Evolutionary conservation across 2,797 vertebrate species (phyloP).

Genomic region (Heterohyrax brucei): DNA sequence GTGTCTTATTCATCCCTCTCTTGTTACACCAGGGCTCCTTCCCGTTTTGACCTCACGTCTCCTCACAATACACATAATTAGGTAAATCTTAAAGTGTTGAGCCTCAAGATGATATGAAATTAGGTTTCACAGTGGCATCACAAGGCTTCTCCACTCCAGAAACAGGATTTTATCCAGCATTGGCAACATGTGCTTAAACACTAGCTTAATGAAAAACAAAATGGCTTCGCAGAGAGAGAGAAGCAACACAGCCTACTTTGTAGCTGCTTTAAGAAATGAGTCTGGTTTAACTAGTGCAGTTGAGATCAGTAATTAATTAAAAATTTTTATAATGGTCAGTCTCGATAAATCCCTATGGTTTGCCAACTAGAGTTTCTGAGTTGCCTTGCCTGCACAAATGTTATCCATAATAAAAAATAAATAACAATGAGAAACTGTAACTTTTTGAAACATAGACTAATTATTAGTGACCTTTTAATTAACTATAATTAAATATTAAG

Average conservation of each 20-base stretch:
- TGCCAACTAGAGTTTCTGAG: neutral
- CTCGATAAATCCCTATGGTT: neutral
- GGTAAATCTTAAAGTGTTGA: slow-evolving; percentile 15
- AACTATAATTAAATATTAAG: too few species aligned
- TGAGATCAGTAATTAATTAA: neutral
- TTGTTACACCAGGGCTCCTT: neutral
- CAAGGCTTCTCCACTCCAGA: neutral
- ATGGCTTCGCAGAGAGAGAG: neutral
- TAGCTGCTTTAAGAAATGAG: slow-evolving; percentile 2
- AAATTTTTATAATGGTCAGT: slow-evolving; percentile 32
- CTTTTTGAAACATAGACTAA: slow-evolving; percentile 14
- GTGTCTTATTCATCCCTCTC: neutral
- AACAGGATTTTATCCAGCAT: neutral
- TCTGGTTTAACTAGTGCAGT: neutral
- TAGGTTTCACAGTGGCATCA: neutral
- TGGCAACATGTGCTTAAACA: slow-evolving; percentile 15
- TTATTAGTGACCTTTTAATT: neutral
- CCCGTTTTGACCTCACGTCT: neutral
- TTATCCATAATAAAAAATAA: neutral
- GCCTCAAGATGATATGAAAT: neutral
- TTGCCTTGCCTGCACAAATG: slow-evolving; percentile 2
- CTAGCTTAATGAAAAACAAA: neutral
- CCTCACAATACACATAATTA: slow-evolving; percentile 9
- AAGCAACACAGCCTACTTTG: neutral
- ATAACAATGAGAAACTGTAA: slow-evolving; percentile 11